Conservation (phyloP, 2,797 vertebrate species). For the Alauda arvensis region DNA sequence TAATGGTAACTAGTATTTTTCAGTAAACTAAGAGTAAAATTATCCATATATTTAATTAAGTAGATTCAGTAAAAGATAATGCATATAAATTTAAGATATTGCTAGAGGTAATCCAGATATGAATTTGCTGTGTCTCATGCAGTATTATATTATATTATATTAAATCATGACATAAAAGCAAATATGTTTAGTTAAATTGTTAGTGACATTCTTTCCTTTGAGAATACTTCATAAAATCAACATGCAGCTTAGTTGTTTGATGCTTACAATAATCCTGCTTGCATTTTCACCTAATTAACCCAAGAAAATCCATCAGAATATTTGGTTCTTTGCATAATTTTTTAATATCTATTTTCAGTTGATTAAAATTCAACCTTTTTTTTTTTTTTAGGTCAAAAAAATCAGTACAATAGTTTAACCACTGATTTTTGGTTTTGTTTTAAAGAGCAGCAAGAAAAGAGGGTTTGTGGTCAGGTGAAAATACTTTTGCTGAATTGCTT, state of each 20-base stretch:
- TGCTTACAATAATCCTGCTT: constrained; percentile 55
- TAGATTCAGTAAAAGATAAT: not conserved
- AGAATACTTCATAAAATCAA: not conserved
- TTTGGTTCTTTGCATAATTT: constrained; percentile 59
- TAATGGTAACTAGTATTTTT: not conserved
- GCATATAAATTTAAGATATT: constrained; percentile 13
- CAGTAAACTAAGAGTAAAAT: constrained; percentile 5
- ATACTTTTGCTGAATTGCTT: constrained; percentile 1
- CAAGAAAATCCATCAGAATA: constrained; percentile 45
- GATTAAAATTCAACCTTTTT: constrained; percentile 9
- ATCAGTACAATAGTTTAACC: not conserved
- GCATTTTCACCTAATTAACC: constrained; percentile 45
- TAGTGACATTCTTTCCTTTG: not conserved
- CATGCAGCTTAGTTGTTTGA: not conserved
- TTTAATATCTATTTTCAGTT: constrained; percentile 46
- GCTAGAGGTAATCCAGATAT: not conserved
- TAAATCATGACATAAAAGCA: constrained; percentile 32
- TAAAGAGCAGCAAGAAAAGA: not conserved
- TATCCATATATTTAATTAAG: constrained; percentile 1
- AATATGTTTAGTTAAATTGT: constrained; percentile 56
- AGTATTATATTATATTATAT: not conserved
- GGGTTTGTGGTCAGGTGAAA: not conserved
- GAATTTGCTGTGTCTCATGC: not conserved
- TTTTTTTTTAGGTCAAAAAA: constrained; percentile 26
- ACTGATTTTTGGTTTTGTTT: not conserved